Percentiles rank a stretch among this genome's conserved stretches.
phyloP scores from a whole-genome alignment of 2,888 invertebrate species.

The Allacma fusca region DNA sequence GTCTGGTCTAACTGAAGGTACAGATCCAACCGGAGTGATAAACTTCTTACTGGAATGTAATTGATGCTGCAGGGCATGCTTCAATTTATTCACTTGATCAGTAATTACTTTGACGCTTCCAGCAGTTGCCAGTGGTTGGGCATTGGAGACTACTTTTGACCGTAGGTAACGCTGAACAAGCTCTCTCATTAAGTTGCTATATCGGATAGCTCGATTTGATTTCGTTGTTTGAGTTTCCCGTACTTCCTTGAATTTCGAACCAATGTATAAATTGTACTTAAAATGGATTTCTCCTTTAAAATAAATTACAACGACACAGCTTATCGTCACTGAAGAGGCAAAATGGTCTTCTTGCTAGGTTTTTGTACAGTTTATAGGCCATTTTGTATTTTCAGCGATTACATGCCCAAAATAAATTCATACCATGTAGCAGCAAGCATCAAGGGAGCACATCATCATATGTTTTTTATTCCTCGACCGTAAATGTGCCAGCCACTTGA shows the following conservation, averaged over 20 bases:
- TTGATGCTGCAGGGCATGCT: neutral
- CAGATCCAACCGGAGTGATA: too few species aligned
- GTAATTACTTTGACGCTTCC: neutral
- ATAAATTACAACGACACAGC: neutral
- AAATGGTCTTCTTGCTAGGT: too few species aligned
- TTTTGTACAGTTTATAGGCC: too few species aligned
- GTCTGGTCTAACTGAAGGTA: too few species aligned
- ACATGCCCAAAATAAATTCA: too few species aligned
- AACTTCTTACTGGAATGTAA: too few species aligned
- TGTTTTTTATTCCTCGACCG: too few species aligned
- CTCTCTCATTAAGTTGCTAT: conserved; percentile 11
- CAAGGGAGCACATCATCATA: conserved; percentile 67
- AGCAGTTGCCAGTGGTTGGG: neutral
- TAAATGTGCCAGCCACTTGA: conserved; percentile 58
- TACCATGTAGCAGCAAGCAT: conserved; percentile 67
- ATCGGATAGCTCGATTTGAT: neutral
- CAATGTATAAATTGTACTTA: neutral
- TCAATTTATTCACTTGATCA: neutral
- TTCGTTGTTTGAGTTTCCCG: neutral
- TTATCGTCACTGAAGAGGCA: too few species aligned
- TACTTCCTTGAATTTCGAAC: neutral
- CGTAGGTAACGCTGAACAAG: conserved; percentile 28
- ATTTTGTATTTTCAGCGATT: too few species aligned
- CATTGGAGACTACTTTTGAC: neutral
- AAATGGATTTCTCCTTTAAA: neutral